A percentile compares a stretch with the other conserved stretches of the same genome.
These are phyloP conservation scores for Mythimna pallens DNA, from an alignment of 2,888 invertebrate species.

Conservation along the genomic window DNA sequence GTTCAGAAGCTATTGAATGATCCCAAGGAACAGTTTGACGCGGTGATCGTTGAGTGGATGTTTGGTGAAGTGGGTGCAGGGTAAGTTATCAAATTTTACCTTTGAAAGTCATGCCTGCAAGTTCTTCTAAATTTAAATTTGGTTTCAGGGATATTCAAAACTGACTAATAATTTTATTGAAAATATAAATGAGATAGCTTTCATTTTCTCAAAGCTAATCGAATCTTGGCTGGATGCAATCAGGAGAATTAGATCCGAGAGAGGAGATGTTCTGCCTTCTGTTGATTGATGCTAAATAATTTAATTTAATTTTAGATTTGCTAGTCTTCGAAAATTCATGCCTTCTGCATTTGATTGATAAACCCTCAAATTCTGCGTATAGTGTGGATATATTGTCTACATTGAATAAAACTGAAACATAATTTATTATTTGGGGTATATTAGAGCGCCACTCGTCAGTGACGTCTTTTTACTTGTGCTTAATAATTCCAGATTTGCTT, in stretches of 20 bases:
- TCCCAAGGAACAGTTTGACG: slow-evolving; percentile 70
- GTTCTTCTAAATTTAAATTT: not conserved
- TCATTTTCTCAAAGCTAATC: not conserved
- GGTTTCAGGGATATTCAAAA: not conserved
- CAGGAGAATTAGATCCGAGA: too few relatives aligned
- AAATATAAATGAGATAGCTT: not conserved
- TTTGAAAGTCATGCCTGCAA: not conserved
- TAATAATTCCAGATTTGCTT: slow-evolving; percentile 65
- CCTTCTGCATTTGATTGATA: slow-evolving; percentile 73
- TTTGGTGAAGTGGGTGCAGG: slow-evolving; percentile 68
- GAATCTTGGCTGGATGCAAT: too few relatives aligned
- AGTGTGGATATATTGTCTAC: slow-evolving; percentile 61
- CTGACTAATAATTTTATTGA: not conserved
- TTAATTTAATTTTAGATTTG: slow-evolving; percentile 65
- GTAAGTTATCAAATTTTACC: slow-evolving; percentile 55
- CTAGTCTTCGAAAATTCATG: slow-evolving; percentile 73
- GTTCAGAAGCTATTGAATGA: slow-evolving; percentile 69
- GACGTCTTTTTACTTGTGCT: too few relatives aligned
- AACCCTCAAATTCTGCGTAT: slow-evolving; percentile 75
- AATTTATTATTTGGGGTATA: too few relatives aligned
- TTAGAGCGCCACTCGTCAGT: too few relatives aligned
- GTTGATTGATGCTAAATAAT: slow-evolving; percentile 1
- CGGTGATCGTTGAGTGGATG: slow-evolving; percentile 74
- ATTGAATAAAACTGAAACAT: not conserved
- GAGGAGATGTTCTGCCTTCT: too few relatives aligned